Evolutionary conservation across 1,140 invertebrate genomes (phyloP), one percentile per base, ranked within the genome.

Genomic region (Cardiocondyla obscurior): DNA sequence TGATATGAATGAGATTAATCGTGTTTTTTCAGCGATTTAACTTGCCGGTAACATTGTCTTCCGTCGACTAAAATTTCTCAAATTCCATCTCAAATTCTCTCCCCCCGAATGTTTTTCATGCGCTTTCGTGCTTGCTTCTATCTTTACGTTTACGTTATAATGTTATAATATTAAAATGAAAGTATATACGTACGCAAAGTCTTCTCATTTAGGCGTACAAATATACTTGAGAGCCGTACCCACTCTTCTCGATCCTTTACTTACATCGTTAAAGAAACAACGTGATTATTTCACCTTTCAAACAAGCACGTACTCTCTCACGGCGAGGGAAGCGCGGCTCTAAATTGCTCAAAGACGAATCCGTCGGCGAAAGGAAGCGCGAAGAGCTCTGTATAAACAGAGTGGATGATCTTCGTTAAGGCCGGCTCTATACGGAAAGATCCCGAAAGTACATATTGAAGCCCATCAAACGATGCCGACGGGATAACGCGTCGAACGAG

Each of bases 361-460:
- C 42, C 33, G 16, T 36, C 25, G 44, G 28, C 73, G 60, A 67
- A 51, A 65, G 33, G 22, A 53, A 64, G 33, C 58, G 8, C 16
- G 44, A 19, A 42, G 33, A 36, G 33, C 74, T 25, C 74, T 67
- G 49, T 79, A 55, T 67, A 77, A 77, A 69, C 62, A 69, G 46
- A 69, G 33, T 10, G 62, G 46, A 69, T 69, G 46, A 79, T 79
- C 74, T 79, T 79, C 62, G 74, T 79, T 69, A 69, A 79, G 62
- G 22, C 22, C 49, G 33, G 22, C 69, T 79, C 62, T 53, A 22
- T 28, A 53, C 74, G 25, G 33, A 28, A 67, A 36, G 33, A 79
- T 79, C 46, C 12, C 74, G 62, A 42, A 42, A 30, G 62, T 79
- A 69, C 62, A 79, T 53, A 79, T 69, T 79, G 74, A 62, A 79